Evolutionary conservation across 2,113 vertebrate genomes (phyloP), one percentile per base, ranked within the genome.

Genomic region (Oenanthe melanoleuca): DNA sequence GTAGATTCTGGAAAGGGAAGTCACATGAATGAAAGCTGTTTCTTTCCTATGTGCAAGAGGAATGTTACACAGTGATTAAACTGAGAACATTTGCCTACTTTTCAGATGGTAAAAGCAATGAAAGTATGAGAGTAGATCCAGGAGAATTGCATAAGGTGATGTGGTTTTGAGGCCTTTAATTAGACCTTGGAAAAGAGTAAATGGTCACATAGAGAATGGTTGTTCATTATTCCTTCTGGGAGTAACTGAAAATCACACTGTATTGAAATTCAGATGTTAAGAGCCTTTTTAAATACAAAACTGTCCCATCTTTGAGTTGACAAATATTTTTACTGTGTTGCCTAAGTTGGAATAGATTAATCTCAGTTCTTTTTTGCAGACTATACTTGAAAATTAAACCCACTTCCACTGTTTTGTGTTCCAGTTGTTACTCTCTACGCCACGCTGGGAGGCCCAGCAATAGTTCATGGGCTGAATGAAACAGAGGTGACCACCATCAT

Each of bases 401-500:
- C 6, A 5, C 45, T 53, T 34, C 37, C 37, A 6, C 21, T 2
- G 0, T 96, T 97, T 28, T 90, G 24, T 80, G 38, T 96, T 97
- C 7, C 95, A 99, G 99, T 99, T 97, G 99, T 99, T 59, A 99
- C 99, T 5, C 96, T 99, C 33, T 99, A 99, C 20, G 98, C 99
- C 45, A 99, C 99, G 8, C 97, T 99, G 79, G 99, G 99, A 80
- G 99, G 99, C 74, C 98, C 98, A 28, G 99, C 99, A 26, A 98
- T 99, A 71, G 98, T 97, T 70, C 99, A 99, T 20, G 99, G 98
- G 13, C 97, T 99, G 44, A 99, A 99, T 52, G 99, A 99, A 95
- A 98, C 99, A 1, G 98, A 99, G 94, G 99, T 99, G 95, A 99
- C 98, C 70, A 99, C 98, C 95, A 99, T 99, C 90, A 99, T 99